Evolutionary conservation across 30 jellyfish, hydroid and myxozoan species (phyloP).

Genomic region (Hydra vulgaris): DNA sequence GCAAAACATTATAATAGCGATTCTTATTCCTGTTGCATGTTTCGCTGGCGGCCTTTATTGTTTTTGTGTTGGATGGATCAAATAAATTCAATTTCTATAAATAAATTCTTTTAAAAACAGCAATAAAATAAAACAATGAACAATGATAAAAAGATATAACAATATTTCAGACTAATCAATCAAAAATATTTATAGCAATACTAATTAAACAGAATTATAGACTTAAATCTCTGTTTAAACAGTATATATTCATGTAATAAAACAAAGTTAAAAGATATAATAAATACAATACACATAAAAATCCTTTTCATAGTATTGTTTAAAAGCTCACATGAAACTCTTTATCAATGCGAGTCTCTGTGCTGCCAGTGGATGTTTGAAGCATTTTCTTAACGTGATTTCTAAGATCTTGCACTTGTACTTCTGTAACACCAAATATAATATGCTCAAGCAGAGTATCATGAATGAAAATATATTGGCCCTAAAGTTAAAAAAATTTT

Average conservation of each 20-base stretch:
- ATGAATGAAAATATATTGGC: constrained; percentile 67
- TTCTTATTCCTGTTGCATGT: constrained; percentile 54
- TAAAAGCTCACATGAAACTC: constrained; percentile 83
- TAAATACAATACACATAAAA: too few species aligned
- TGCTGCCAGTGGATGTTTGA: constrained; percentile 17
- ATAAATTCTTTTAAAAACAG: constrained; percentile 8
- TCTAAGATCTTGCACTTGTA: constrained; percentile 58
- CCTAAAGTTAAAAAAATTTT: constrained; percentile 32
- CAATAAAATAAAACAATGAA: background rate
- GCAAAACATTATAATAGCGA: constrained; percentile 53
- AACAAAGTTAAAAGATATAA: too few species aligned
- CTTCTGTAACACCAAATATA: constrained; percentile 68
- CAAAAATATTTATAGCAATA: too few species aligned
- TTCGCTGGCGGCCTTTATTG: constrained; percentile 51
- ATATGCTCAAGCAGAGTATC: constrained; percentile 63
- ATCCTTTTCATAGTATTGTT: too few species aligned
- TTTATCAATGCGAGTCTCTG: constrained; percentile 29
- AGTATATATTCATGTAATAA: too few species aligned
- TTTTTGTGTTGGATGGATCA: constrained; percentile 24
- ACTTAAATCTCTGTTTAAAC: too few species aligned
- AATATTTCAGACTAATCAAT: too few species aligned
- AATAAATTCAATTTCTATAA: constrained; percentile 49
- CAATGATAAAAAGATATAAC: too few species aligned
- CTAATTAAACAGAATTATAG: too few species aligned
- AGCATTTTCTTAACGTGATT: constrained; percentile 55